Base-by-base conservation (phyloP, 2,113 vertebrate genomes). In the Brachyhypopomus occidentalis region DNA sequence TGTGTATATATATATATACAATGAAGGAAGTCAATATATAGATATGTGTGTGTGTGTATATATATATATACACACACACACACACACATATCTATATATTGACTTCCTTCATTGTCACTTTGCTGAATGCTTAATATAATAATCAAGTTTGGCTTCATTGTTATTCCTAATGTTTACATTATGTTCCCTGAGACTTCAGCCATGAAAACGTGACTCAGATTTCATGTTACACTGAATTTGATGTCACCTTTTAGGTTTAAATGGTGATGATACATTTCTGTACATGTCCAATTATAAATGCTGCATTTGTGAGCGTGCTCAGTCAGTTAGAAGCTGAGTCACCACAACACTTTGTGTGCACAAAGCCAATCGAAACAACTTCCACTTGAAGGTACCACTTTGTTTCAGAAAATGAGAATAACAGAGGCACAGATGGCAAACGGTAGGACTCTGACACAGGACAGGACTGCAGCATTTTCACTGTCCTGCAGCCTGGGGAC, bases 351-450 rank as follows among this genome's bases (percentile, higher is more conserved):
- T 23, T 6, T 45, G 5, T 30, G 23, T n/a, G 4, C 38, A 30
- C 19, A 72, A 36, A 7, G 36, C 2, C 70, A 71, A 59, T 69
- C 23, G 38, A 2, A 76, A 59, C 16, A 34, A 2, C 52, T 75
- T 82, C 63, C 71, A 45, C 23, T 70, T 60, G 56, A 48, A 48
- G 62, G 27, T 41, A 70, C 20, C 20, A 60, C 62, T 36, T 55
- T 23, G n/a, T 72, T 71, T 22, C 20, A 70, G 48, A 73, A 84
- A 45, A 36, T 67, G 22, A 38, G 64, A 64, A 52, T 34, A 58
- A 81, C 73, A 36, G 41, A 73, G 81, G 62, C 69, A 77, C 62
- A 81, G 79, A 81, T 72, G 75, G 67, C 70, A 34, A 75, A 19
- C 71, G 20, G 70, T 69, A 5, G 75, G 60, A 73, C 63, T 66